Evolutionary conservation across 2,797 vertebrate species (phyloP).

Genomic region (Micrastur ruficollis): DNA sequence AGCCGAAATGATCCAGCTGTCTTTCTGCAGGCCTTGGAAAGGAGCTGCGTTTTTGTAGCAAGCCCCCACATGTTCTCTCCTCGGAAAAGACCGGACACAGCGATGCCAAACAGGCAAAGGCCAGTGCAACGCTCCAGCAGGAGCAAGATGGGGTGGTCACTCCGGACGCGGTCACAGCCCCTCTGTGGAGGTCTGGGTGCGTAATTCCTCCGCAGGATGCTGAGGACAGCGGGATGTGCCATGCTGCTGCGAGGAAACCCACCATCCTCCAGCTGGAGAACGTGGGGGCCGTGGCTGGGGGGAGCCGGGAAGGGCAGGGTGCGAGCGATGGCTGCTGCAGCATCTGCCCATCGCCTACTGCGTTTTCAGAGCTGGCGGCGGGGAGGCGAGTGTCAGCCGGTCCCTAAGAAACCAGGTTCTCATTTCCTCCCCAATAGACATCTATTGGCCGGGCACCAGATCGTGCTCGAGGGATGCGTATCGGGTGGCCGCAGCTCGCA

Average conservation of each 20-base stretch:
- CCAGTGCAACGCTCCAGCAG: fast-evolving
- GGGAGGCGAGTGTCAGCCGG: background rate
- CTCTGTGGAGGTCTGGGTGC: background rate
- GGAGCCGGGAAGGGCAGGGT: background rate
- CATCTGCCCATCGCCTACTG: background rate
- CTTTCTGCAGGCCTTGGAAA: background rate
- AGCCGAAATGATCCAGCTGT: background rate
- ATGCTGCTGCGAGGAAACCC: background rate
- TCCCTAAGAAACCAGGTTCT: background rate
- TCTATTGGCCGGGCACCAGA: slow-evolving; percentile 50
- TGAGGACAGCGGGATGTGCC: background rate
- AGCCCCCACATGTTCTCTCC: background rate
- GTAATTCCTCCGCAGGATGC: background rate
- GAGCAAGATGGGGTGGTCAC: fast-evolving
- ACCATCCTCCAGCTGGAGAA: background rate
- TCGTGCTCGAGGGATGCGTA: slow-evolving; percentile 53
- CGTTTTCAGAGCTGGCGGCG: background rate
- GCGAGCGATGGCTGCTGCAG: background rate
- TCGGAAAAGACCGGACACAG: background rate
- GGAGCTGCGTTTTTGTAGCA: background rate
- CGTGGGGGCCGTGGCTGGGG: background rate
- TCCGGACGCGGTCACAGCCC: background rate
- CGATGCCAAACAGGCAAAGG: fast-evolving
- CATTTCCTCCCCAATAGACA: background rate
- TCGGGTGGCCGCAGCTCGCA: slow-evolving; percentile 59